Evolutionary conservation across 2,113 vertebrate species (phyloP).

Genomic region (Meriones unguiculatus): DNA sequence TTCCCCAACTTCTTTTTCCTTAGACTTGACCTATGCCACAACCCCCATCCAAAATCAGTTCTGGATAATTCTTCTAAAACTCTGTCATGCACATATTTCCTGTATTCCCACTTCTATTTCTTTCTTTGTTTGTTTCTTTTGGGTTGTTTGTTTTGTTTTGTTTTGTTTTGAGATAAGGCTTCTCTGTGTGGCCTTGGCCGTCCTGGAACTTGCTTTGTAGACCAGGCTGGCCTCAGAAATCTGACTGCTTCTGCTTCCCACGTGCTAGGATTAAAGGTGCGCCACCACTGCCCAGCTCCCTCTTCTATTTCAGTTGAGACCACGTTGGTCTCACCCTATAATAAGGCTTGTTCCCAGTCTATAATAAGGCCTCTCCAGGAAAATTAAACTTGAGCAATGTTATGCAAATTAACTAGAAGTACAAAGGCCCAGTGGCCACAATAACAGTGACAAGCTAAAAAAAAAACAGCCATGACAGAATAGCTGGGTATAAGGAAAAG

Average conservation of each 20-base stretch:
- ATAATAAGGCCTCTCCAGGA: not conserved
- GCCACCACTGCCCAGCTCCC: not conserved
- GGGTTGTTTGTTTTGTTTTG: too few species aligned
- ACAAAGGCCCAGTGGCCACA: slow-evolving; percentile 7
- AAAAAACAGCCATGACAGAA: not conserved
- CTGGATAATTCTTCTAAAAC: not conserved
- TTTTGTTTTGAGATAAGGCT: too few species aligned
- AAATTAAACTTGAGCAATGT: not conserved
- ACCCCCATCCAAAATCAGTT: not conserved
- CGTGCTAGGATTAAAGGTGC: too few species aligned
- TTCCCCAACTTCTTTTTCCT: not conserved
- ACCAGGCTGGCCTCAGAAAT: too few species aligned
- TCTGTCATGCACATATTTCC: not conserved
- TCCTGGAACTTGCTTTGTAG: too few species aligned
- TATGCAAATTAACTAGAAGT: not conserved
- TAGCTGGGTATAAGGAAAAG: not conserved
- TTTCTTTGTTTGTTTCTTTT: too few species aligned
- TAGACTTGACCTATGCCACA: not conserved
- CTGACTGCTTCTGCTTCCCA: too few species aligned
- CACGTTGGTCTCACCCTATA: not conserved
- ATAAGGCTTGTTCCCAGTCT: not conserved
- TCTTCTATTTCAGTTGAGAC: not conserved
- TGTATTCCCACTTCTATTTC: not conserved
- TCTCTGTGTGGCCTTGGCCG: too few species aligned
- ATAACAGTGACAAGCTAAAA: not conserved